Evolutionary conservation across 2,888 invertebrate genomes (phyloP).

Genomic region (Mythimna pallens): DNA sequence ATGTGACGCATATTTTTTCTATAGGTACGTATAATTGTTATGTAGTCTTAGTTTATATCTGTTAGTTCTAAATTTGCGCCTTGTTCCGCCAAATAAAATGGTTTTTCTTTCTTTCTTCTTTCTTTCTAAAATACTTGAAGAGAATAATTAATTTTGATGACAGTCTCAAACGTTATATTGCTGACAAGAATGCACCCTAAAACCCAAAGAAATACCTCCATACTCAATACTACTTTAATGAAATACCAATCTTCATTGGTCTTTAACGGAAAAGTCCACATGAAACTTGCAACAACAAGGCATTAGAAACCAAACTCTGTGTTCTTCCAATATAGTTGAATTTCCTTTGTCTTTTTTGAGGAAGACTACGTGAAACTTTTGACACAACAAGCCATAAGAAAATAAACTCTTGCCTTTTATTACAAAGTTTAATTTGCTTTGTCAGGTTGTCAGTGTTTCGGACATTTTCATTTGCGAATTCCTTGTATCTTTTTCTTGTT

Average conservation of each 20-base stretch:
- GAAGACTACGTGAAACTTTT: slow-evolving; percentile 15
- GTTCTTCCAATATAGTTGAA: slow-evolving; percentile 3
- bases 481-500: slow-evolving; percentile 41
- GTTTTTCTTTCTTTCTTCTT: too few species aligned
- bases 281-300: slow-evolving; percentile 3
- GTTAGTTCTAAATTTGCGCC: too few species aligned
- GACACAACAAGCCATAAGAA: slow-evolving; percentile 7
- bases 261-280: slow-evolving; percentile 13
- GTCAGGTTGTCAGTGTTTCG: slow-evolving; percentile 16
- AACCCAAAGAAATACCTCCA: slow-evolving; percentile 46
- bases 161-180: slow-evolving; percentile 14
- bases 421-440: slow-evolving; percentile 40
- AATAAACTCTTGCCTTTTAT: slow-evolving; percentile 11
- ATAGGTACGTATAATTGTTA: too few species aligned
- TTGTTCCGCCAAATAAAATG: too few species aligned
- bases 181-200: slow-evolving; percentile 37
- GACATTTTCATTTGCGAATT: slow-evolving; percentile 47
- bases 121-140: not conserved
- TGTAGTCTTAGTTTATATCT: too few species aligned
- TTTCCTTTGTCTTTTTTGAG: slow-evolving; percentile 7
- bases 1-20: not conserved
- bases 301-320: slow-evolving; percentile 22
- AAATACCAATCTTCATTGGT: slow-evolving; percentile 56
- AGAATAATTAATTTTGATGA: slow-evolving; percentile 18
- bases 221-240: slow-evolving; percentile 57